Evolutionary conservation across 2,888 invertebrate genomes (phyloP).

Genomic region (Philereme vetulata): DNA sequence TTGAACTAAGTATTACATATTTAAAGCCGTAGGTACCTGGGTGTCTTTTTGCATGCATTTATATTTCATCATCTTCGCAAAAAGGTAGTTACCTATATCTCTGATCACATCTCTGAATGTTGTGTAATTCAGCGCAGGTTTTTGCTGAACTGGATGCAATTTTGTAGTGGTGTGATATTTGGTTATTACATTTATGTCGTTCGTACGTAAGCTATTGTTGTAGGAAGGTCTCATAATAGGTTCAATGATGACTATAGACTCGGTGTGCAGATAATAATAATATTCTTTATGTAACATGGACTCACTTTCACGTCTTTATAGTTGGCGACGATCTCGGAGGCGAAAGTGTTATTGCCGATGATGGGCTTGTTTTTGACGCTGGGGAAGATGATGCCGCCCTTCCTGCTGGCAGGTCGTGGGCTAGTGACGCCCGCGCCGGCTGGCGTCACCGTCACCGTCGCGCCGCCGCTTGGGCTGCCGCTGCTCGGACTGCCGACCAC

Average conservation of each 20-base stretch:
- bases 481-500: constrained; percentile 76
- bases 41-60: neutral
- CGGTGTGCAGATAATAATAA: constrained; percentile 1
- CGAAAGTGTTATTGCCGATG: constrained; percentile 91
- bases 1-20: constrained; percentile 11
- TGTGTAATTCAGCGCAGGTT: too few relatives aligned
- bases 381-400: constrained; percentile 94
- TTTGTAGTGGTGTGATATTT: too few relatives aligned
- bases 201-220: neutral
- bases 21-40: neutral
- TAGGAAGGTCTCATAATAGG: neutral
- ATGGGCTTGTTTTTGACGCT: constrained; percentile 96
- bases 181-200: neutral
- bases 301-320: constrained; percentile 94
- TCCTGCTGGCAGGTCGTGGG: constrained; percentile 82
- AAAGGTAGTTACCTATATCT: too few relatives aligned
- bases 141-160: too few relatives aligned
- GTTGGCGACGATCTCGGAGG: constrained; percentile 89
- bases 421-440: constrained; percentile 54
- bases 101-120: too few relatives aligned
- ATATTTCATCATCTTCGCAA: neutral
- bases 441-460: constrained; percentile 70
- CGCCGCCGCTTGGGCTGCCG: constrained; percentile 62
- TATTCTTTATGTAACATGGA: constrained; percentile 54
- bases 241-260: neutral